These are phyloP conservation scores for Nemapogon koenigi DNA, from an alignment of 2,888 invertebrate species.

Conservation along the genomic window DNA sequence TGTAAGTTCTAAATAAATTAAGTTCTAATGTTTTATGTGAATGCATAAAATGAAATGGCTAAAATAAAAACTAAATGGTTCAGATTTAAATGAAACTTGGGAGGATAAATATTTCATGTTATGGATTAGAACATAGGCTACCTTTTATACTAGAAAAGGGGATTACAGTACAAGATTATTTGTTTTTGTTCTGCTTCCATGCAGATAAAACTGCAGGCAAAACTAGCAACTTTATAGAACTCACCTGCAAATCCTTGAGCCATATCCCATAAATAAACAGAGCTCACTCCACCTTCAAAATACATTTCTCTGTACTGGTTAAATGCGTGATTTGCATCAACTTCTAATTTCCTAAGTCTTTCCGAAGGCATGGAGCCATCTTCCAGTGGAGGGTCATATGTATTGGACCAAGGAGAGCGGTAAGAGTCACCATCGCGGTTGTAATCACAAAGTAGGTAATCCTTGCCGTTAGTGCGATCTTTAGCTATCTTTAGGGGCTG, in stretches of 20 bases:
- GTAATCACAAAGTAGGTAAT: constrained; percentile 98
- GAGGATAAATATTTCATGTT: no score
- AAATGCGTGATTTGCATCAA: constrained; percentile 98
- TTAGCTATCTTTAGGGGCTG: constrained; percentile 97
- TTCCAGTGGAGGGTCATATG: constrained; percentile 96
- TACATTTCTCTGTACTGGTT: constrained; percentile 99
- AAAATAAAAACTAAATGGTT: no score
- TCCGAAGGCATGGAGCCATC: constrained; percentile 99
- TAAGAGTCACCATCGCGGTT: constrained; percentile 99
- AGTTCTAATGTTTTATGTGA: no score
- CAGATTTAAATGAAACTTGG: no score
- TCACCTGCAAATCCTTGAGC: constrained; percentile 95
- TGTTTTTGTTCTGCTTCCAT: no score
- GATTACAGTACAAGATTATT: no score
- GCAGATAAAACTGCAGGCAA: no score
- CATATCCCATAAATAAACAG: constrained; percentile 99
- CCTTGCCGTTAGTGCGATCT: constrained; percentile 94
- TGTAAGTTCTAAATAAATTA: no score
- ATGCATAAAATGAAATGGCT: no score
- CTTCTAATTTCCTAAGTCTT: constrained; percentile 90
- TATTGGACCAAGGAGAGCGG: constrained; percentile 98
- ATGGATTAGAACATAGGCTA: no score
- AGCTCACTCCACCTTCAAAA: constrained; percentile 99
- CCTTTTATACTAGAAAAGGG: no score
- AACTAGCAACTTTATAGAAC: constrained; percentile 11